phyloP scores from a whole-genome alignment of 2,113 vertebrate genomes.

The Tragelaphus imberbis region DNA sequence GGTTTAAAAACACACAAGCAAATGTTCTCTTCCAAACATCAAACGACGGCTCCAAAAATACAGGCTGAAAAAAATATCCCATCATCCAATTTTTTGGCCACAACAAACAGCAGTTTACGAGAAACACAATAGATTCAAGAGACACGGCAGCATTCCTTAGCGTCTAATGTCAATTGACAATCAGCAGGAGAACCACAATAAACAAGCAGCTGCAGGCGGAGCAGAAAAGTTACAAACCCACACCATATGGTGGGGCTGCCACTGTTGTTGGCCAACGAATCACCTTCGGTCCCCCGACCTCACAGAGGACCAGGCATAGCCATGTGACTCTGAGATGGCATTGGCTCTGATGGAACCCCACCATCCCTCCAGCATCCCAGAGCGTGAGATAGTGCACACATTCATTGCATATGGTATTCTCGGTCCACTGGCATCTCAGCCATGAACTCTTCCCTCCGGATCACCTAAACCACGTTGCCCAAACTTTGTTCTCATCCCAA shows the following conservation, averaged over 20 bases:
- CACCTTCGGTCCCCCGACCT: neutral
- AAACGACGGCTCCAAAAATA: slow-evolving; percentile 64
- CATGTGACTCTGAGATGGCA: neutral
- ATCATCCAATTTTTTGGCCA: slow-evolving; percentile 50
- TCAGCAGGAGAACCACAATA: slow-evolving; percentile 59
- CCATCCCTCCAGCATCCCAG: neutral
- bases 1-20: slow-evolving; percentile 52
- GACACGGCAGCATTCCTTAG: slow-evolving; percentile 52
- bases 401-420: neutral
- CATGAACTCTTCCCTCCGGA: neutral
- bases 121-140: slow-evolving; percentile 57
- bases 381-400: neutral
- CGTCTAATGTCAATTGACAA: slow-evolving; percentile 26
- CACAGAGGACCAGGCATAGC: neutral
- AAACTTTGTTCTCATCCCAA: neutral
- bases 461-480: neutral
- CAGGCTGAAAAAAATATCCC: slow-evolving; percentile 19
- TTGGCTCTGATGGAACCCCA: neutral
- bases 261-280: neutral
- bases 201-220: slow-evolving; percentile 19
- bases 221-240: neutral
- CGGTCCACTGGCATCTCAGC: neutral
- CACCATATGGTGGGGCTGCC: neutral
- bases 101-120: slow-evolving; percentile 72
- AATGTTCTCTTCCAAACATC: slow-evolving; percentile 61